These are phyloP conservation scores for Polyploca ridens DNA, from an alignment of 2,888 invertebrate genomes.

Conservation along the genomic window DNA sequence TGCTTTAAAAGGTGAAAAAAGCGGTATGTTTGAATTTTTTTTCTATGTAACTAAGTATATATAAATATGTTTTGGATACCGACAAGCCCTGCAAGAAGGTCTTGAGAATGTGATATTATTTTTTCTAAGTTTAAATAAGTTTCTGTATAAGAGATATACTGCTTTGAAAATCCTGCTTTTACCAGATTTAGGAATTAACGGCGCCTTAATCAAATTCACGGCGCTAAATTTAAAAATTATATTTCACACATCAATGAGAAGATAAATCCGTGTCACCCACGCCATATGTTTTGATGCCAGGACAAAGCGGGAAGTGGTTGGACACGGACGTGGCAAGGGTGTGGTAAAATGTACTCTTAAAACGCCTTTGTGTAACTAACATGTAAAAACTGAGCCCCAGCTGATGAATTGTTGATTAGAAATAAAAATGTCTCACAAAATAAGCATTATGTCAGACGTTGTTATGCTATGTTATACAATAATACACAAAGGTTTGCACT, in stretches of 20 bases:
- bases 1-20: too few relatives aligned
- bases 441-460: conserved; percentile 43
- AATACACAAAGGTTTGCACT: conserved; percentile 65
- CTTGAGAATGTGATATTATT: too few relatives aligned
- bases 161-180: too few relatives aligned
- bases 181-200: too few relatives aligned
- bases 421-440: conserved; percentile 3
- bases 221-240: background rate
- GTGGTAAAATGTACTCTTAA: background rate
- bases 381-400: background rate
- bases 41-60: too few relatives aligned
- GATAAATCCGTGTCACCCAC: background rate
- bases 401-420: background rate
- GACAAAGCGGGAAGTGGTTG: conserved; percentile 1
- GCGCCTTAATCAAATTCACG: background rate
- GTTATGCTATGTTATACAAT: conserved; percentile 65
- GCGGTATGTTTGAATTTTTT: too few relatives aligned
- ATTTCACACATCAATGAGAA: background rate
- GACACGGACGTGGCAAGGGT: background rate
- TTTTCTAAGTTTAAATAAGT: too few relatives aligned
- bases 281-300: conserved; percentile 4
- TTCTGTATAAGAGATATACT: too few relatives aligned
- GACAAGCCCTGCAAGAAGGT: too few relatives aligned
- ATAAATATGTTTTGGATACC: too few relatives aligned
- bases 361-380: background rate